phyloP scores from a whole-genome alignment of 2,888 invertebrate genomes.

The Sphaerophoria rueppellii region DNA sequence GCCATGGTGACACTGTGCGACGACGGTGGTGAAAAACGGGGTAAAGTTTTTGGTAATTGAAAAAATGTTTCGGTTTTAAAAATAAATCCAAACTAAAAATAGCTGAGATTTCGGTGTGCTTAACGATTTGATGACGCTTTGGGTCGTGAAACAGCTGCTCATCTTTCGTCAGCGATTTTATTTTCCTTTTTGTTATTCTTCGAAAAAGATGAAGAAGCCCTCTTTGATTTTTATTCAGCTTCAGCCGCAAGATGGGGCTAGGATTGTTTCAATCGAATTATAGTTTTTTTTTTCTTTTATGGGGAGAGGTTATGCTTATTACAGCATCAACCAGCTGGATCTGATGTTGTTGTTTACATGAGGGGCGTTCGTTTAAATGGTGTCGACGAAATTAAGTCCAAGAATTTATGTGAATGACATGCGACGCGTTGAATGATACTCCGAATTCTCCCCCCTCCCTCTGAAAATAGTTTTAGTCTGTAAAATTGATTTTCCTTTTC shows the following conservation, averaged over 20 bases:
- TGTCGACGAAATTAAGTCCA: conserved; percentile 58
- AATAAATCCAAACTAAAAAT: conserved; percentile 63
- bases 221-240: conserved; percentile 14
- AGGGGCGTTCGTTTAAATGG: conserved; percentile 35
- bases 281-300: not conserved
- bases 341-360: conserved; percentile 40
- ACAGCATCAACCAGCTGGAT: conserved; percentile 44
- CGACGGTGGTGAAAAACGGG: not conserved
- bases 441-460: not conserved
- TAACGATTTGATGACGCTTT: conserved; percentile 56
- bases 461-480: conserved; percentile 14
- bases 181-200: conserved; percentile 7
- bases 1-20: conserved; percentile 24
- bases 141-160: conserved; percentile 55
- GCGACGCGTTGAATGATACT: conserved; percentile 46
- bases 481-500: conserved; percentile 5
- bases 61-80: conserved; percentile 13
- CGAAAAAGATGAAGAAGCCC: not conserved
- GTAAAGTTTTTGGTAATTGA: conserved; percentile 1
- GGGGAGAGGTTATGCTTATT: conserved; percentile 14
- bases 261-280: conserved; percentile 8
- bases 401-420: conserved; percentile 64
- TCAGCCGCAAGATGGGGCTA: conserved; percentile 23
- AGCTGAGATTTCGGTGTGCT: conserved; percentile 30
- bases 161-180: conserved; percentile 63